Evolutionary conservation across 1,140 invertebrate species (phyloP).

Genomic region (Drosophila seguyi): DNA sequence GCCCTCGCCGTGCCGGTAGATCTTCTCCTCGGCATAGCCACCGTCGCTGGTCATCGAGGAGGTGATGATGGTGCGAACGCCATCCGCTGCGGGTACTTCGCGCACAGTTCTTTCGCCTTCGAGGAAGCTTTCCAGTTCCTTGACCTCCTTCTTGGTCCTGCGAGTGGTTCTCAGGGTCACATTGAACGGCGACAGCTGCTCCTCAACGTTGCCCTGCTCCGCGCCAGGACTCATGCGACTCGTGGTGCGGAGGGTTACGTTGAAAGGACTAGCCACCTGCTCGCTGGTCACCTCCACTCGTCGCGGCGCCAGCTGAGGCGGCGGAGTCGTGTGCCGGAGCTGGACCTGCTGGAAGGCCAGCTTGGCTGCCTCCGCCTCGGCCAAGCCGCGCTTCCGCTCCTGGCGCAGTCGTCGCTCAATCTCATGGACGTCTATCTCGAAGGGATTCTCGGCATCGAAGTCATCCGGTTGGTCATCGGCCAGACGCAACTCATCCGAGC

Average conservation of each 20-base stretch:
- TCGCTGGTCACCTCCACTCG: conserved; percentile 73
- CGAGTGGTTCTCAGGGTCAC: conserved; percentile 77
- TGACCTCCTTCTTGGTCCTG: conserved; percentile 45
- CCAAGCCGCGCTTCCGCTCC: conserved; percentile 86
- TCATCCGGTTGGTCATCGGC: conserved; percentile 55
- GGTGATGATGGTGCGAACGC: conserved; percentile 79
- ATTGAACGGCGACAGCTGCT: conserved; percentile 87
- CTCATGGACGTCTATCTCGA: conserved; percentile 87
- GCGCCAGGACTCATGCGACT: conserved; percentile 65
- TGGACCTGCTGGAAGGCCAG: conserved; percentile 87
- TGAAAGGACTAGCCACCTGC: conserved; percentile 69
- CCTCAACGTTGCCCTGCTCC: conserved; percentile 87
- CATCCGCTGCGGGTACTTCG: conserved; percentile 71
- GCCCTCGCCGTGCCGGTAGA: conserved; percentile 81
- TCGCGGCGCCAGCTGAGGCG: conserved; percentile 31
- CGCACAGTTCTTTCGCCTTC: conserved; percentile 71
- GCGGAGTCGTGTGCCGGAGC: conserved; percentile 86
- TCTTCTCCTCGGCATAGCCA: conserved; percentile 77
- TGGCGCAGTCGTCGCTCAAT: conserved; percentile 87
- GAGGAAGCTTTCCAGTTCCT: conserved; percentile 68
- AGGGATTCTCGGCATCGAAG: conserved; percentile 78
- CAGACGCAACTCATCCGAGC: conserved; percentile 60
- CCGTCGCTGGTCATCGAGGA: conserved; percentile 81
- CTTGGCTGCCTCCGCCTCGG: conserved; percentile 86
- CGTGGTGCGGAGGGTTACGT: conserved; percentile 77